These are phyloP conservation scores for Trichonephila clavipes DNA, from an alignment of 1,140 invertebrate genomes.

Conservation along the genomic window DNA sequence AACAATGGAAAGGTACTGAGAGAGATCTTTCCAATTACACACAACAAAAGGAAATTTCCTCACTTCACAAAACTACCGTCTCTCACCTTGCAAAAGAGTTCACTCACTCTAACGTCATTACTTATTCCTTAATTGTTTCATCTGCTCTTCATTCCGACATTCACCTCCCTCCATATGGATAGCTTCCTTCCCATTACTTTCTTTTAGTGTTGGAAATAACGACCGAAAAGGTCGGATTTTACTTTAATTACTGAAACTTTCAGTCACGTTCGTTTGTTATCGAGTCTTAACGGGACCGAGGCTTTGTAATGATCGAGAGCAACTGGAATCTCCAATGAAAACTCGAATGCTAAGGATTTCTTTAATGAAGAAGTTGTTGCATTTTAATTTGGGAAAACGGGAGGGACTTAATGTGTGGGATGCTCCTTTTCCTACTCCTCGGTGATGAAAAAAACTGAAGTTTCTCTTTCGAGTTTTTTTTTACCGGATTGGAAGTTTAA, in stretches of 20 bases:
- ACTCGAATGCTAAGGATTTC: slow-evolving; percentile 22
- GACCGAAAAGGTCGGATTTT: slow-evolving; percentile 24
- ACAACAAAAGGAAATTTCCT: not conserved
- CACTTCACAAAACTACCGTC: not conserved
- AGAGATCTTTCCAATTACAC: not conserved
- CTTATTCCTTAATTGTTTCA: slow-evolving; percentile 2
- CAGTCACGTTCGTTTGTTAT: slow-evolving; percentile 26
- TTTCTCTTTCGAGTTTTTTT: not conserved
- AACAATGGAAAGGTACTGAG: not conserved
- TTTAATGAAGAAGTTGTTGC: slow-evolving; percentile 30
- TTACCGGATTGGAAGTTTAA: not conserved
- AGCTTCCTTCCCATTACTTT: not conserved
- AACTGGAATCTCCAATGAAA: slow-evolving; percentile 4
- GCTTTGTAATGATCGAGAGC: not conserved
- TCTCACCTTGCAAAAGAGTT: not conserved
- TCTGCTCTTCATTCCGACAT: not conserved
- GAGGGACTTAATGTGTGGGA: not conserved
- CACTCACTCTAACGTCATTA: not conserved
- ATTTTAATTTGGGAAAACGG: not conserved
- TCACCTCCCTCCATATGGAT: not conserved
- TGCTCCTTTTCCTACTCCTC: not conserved
- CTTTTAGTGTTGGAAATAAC: slow-evolving; percentile 4
- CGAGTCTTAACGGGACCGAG: not conserved
- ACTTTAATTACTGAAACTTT: slow-evolving; percentile 8
- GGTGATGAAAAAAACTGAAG: not conserved